Evolutionary conservation across 1,140 invertebrate genomes (phyloP), one percentile per base, ranked within the genome.

Genomic region (Melitaea cinxia): DNA sequence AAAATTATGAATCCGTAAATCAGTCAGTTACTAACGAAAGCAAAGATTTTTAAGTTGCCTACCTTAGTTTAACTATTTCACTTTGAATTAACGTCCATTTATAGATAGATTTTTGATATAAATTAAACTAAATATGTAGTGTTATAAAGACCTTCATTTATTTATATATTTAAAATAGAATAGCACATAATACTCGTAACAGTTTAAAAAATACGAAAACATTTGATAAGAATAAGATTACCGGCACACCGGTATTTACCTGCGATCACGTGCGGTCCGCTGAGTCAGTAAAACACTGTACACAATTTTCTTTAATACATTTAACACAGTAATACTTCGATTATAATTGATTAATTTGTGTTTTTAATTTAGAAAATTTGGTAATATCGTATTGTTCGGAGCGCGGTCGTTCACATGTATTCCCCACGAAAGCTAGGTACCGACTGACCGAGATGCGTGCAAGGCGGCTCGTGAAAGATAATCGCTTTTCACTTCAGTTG

Each of bases 401-500:
- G 49, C 55, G 57, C 49, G 45, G 28, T 24, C 45, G 30, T 12
- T 53, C 61, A 33, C 68, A 68, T 58, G 56, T 49, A 45, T 26
- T 52, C 64, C 24, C 35, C 10, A 24, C 60, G 47, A 65, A 57
- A 52, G 65, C 53, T 52, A 66, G 67, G 62, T 57, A 68, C 57
- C 70, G 70, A 75, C 73, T 75, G 73, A 37, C 64, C 39, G 55
- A 59, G 53, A 57, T 64, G 60, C 47, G 56, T 58, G 54, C 54
- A 17, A 42, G 37, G 17, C 5, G 37, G 17, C 5, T 42, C 37
- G 37, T 47, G 62, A 47, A 65, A 66, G 52, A 54, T 69, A 66
- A 65, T 60, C 64, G 56, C 53, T 75, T 75, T 72, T 75, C 66
- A 63, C 61, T 62, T 65, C 66, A 70, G 61, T 57, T 45, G 52